These are phyloP conservation scores for Cyanistes caeruleus DNA, from an alignment of 2,113 vertebrate species.

Conservation along the genomic window DNA sequence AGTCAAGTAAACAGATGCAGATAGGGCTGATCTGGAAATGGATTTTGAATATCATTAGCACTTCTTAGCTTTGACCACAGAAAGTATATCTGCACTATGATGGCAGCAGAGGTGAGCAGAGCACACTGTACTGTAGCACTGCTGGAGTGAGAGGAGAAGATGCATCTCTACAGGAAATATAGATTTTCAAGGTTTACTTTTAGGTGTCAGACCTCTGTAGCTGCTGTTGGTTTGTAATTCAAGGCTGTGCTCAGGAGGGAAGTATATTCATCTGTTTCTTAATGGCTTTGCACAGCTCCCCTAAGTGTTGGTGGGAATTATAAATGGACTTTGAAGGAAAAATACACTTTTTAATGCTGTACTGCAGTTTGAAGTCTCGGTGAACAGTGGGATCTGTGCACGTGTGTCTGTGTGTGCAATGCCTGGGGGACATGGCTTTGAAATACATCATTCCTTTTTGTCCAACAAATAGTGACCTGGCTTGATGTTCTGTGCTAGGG, in stretches of 20 bases:
- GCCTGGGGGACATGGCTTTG: background rate
- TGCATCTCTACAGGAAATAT: constrained; percentile 7
- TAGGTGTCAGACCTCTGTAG: background rate
- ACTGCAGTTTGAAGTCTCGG: background rate
- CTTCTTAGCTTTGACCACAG: background rate
- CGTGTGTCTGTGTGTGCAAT: background rate
- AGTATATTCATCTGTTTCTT: constrained; percentile 30
- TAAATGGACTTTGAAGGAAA: constrained; percentile 14
- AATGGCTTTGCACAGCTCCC: constrained; percentile 32
- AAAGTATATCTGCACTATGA: background rate
- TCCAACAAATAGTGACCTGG: background rate
- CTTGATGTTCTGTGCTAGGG: background rate
- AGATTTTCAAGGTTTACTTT: constrained; percentile 14
- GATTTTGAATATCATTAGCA: constrained; percentile 14
- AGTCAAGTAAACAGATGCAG: background rate
- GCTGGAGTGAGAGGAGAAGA: background rate
- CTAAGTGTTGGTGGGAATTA: constrained; percentile 27
- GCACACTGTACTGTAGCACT: background rate
- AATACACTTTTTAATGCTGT: background rate
- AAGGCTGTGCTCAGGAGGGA: background rate
- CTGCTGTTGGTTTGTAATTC: constrained; percentile 2
- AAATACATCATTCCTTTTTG: background rate
- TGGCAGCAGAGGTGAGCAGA: background rate
- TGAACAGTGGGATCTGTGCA: background rate
- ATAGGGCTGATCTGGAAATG: background rate